A percentile compares a stretch with the other conserved stretches of the same genome.
phyloP scores from a whole-genome alignment of 2,113 vertebrate genomes.

The Antechinus flavipes region DNA sequence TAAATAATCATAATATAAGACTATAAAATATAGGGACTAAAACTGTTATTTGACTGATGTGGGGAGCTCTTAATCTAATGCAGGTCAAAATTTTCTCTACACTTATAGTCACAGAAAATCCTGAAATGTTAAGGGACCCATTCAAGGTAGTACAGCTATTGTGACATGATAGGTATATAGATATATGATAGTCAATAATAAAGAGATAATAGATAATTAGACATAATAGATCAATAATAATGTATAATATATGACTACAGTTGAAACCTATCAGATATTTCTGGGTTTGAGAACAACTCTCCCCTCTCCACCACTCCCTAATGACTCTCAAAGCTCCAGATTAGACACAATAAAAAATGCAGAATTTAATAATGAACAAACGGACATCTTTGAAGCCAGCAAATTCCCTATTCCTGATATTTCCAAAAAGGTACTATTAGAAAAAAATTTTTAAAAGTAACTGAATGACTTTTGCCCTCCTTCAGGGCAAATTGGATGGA shows the following conservation, averaged over 20 bases:
- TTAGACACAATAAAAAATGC: background rate
- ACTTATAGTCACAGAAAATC: background rate
- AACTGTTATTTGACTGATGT: background rate
- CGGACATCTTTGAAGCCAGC: background rate
- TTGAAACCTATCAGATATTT: background rate
- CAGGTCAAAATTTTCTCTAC: background rate
- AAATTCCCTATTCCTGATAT: background rate
- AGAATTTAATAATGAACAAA: constrained; percentile 14
- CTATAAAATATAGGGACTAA: background rate
- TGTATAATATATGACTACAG: background rate
- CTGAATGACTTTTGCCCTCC: background rate
- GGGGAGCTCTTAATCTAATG: background rate
- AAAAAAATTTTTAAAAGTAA: background rate
- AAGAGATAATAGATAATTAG: too few relatives aligned
- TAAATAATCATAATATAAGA: background rate
- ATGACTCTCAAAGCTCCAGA: background rate
- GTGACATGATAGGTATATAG: too few relatives aligned
- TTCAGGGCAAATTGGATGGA: background rate
- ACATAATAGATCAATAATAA: too few relatives aligned
- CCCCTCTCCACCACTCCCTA: background rate
- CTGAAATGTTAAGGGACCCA: background rate
- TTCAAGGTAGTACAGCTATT: background rate
- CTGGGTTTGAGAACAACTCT: background rate
- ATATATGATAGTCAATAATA: too few relatives aligned
- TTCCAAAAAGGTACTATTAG: background rate